Evolutionary conservation across 2,888 invertebrate species (phyloP).

Genomic region (Aphidoletes aphidimyza): DNA sequence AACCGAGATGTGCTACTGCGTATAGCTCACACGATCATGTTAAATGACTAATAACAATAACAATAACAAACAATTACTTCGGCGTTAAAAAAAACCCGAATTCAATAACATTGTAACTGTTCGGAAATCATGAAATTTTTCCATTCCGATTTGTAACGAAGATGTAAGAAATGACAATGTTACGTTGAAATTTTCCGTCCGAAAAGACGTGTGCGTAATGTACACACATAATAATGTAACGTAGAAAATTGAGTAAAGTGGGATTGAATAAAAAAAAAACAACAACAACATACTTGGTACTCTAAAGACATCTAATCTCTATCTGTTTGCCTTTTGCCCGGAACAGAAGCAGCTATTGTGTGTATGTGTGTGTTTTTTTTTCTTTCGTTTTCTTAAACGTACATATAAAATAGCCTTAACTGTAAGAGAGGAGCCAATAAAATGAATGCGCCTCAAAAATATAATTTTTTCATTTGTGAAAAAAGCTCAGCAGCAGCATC

Average conservation of each 20-base stretch:
- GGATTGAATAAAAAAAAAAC: not conserved
- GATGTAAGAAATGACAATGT: not conserved
- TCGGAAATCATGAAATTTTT: not conserved
- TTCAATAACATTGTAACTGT: too few relatives aligned
- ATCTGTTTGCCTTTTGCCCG: not conserved
- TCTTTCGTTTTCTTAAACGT: not conserved
- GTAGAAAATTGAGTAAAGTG: too few relatives aligned
- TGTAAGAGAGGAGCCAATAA: too few relatives aligned
- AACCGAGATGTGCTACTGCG: too few relatives aligned
- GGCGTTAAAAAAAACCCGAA: not conserved
- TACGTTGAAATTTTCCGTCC: not conserved
- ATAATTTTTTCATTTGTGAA: not conserved
- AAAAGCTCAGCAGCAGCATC: conserved; percentile 12
- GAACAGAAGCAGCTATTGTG: not conserved
- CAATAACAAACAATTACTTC: not conserved
- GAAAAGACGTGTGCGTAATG: not conserved
- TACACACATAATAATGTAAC: not conserved
- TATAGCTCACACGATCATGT: not conserved
- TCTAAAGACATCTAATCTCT: conserved; percentile 33
- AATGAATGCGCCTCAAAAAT: not conserved
- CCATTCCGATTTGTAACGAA: not conserved
- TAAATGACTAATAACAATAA: not conserved
- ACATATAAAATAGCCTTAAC: not conserved
- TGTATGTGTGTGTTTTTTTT: not conserved
- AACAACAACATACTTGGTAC: not conserved